Evolutionary conservation across 2,888 invertebrate species (phyloP).

Genomic region (Plebejus anna): DNA sequence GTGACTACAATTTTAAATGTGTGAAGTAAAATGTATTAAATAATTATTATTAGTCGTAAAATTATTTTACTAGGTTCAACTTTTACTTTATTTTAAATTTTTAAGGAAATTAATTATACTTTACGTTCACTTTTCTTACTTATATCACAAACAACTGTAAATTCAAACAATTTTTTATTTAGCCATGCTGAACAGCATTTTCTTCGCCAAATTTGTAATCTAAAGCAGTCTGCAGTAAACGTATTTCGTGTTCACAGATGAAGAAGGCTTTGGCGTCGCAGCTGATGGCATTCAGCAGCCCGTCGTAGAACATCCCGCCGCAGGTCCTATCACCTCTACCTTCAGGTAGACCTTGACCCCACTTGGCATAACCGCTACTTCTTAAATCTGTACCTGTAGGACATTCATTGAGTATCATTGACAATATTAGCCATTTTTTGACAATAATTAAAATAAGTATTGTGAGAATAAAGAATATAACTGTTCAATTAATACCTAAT

Average conservation of each 20-base stretch:
- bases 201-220: constrained; percentile 39
- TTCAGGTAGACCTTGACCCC: constrained; percentile 59
- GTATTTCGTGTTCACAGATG: constrained; percentile 62
- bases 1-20: too few relatives aligned
- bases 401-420: too few relatives aligned
- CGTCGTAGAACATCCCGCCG: constrained; percentile 62
- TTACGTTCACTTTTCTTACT: too few relatives aligned
- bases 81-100: too few relatives aligned
- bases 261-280: constrained; percentile 51
- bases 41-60: too few relatives aligned
- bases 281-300: constrained; percentile 54
- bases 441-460: too few relatives aligned
- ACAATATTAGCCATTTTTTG: neutral
- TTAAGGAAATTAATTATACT: too few relatives aligned
- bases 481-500: too few relatives aligned
- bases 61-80: too few relatives aligned
- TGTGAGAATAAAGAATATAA: neutral
- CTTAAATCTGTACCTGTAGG: constrained; percentile 48
- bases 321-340: constrained; percentile 51
- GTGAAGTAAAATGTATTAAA: too few relatives aligned
- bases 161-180: neutral
- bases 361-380: constrained; percentile 52
- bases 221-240: constrained; percentile 34
- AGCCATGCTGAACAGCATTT: neutral
- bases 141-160: neutral